phyloP scores from a whole-genome alignment of 1,140 invertebrate species.

The Drosophila mauritiana region DNA sequence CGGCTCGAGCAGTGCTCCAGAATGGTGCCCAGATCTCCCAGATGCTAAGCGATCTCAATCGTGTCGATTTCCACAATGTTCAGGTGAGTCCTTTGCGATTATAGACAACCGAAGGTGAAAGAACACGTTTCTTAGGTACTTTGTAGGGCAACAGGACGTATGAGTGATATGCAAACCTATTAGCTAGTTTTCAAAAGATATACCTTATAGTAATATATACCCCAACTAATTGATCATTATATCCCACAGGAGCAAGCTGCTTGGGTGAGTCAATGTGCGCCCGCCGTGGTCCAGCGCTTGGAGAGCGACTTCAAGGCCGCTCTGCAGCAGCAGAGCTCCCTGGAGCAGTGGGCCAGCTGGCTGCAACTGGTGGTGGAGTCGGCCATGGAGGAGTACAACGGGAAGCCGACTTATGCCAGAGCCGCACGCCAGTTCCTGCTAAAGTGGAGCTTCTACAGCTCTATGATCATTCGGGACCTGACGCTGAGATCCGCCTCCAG shows the following conservation, averaged over 20 bases:
- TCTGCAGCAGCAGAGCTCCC: constrained; percentile 94
- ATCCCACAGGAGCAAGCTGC: constrained; percentile 90
- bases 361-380: constrained; percentile 95
- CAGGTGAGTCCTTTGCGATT: constrained; percentile 87
- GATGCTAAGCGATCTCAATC: constrained; percentile 98
- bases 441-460: constrained; percentile 99
- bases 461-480: constrained; percentile 97
- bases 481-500: constrained; percentile 97
- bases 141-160: neutral
- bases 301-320: constrained; percentile 98
- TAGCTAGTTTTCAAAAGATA: no score
- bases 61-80: constrained; percentile 98
- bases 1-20: constrained; percentile 97
- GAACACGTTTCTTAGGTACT: neutral
- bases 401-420: constrained; percentile 93
- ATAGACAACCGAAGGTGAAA: no score
- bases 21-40: constrained; percentile 98
- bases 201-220: neutral
- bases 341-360: constrained; percentile 99
- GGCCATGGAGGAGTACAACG: constrained; percentile 94
- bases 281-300: constrained; percentile 92
- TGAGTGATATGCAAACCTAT: neutral
- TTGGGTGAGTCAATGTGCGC: constrained; percentile 98
- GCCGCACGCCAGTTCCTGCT: constrained; percentile 97
- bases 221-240: neutral